Evolutionary conservation across 2,113 vertebrate species (phyloP).

Genomic region (Phaetusa simplex): DNA sequence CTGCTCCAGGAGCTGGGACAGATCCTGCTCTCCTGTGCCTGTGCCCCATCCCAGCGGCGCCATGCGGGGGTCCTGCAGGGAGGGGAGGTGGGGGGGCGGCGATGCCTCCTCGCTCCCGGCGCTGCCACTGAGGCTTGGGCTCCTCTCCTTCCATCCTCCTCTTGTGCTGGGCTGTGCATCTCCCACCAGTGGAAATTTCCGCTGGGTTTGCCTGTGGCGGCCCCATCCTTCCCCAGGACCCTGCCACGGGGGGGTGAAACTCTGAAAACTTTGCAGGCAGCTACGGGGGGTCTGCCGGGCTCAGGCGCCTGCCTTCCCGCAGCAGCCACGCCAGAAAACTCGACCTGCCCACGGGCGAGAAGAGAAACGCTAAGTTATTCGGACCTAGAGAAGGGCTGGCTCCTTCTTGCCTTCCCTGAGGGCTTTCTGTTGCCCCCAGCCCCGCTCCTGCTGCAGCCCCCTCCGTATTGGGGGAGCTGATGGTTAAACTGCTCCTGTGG

Average conservation of each 20-base stretch:
- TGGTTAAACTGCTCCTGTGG: not conserved
- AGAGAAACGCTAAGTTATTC: not conserved
- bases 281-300: not conserved
- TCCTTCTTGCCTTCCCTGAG: not conserved
- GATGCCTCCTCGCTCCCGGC: not conserved
- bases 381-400: not conserved
- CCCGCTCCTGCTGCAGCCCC: not conserved
- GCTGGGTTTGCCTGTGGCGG: accelerated
- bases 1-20: not conserved
- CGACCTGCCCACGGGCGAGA: not conserved
- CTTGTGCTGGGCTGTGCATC: not conserved
- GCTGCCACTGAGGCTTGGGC: not conserved
- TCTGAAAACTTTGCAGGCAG: not conserved
- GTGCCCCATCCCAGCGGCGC: accelerated
- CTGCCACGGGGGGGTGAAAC: accelerated
- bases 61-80: accelerated
- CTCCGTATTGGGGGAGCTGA: accelerated
- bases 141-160: not conserved
- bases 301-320: not conserved
- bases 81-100: not conserved
- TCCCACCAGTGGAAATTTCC: conserved; percentile 1
- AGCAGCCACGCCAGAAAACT: not conserved
- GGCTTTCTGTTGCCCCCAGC: not conserved
- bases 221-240: not conserved
- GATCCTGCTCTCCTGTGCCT: not conserved